Base-by-base conservation (phyloP, 2,888 invertebrate species). In the Lucinisca nassula region DNA sequence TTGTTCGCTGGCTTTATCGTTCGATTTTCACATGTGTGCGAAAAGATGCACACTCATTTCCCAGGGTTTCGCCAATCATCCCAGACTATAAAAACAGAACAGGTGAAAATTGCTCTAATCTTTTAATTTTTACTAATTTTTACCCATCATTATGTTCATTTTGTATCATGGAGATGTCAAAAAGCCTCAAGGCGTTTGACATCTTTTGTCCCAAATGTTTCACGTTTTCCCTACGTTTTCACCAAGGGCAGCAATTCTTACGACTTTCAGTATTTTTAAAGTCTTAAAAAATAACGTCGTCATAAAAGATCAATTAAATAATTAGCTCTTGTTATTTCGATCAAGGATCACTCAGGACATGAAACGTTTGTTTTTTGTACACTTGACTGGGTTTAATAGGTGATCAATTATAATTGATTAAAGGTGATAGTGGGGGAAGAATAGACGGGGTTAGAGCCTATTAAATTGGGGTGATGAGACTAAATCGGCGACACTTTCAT, bases 391-490 rank as follows among this genome's bases (percentile, higher is more conserved):
- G 70, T 88, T 82, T 82, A 84, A 88, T 79, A 40, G 79, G 24
- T 72, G 82, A 88, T 84, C 88, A 88, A 88, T 88, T 84, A 88
- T 75, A 79, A 21, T 61, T 82, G 88, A 84, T 88, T 88, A 82
- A 84, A 82, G 72, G 82, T 84, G 82, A 88, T 79, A n/a, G n/a
- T 55, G 35, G 79, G 72, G 32, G 81, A 74, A 79, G 74, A 84
- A 87, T 77, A 76, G 87, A 84, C 74, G 81, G 82, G 81, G 82
- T 55, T 51, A 55, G 40, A 45, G 32, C 58, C 73, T 81, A 73
- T 85, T 84, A 82, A 67, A 51, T 81, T 81, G 84, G 35, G 73
- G 49, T 74, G 58, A 24, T 51, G 82, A 78, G 83, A 84, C 83
- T 76, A 78, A 58, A 58, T 78, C 45, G 72, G 70, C 70, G 79